phyloP scores from a whole-genome alignment of 2,888 invertebrate genomes.

The Leucoma salicis region DNA sequence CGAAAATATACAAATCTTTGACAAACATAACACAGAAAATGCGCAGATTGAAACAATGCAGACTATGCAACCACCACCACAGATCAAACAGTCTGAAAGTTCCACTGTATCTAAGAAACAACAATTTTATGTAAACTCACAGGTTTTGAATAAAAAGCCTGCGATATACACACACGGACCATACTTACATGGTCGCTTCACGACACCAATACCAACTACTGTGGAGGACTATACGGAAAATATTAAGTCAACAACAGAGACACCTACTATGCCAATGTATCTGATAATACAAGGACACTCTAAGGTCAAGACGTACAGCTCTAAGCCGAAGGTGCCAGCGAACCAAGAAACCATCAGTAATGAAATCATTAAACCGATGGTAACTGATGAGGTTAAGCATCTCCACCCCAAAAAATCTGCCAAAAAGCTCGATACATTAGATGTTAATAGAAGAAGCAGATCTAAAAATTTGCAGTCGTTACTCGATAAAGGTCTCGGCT shows the following conservation, averaged over 20 bases:
- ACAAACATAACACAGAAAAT: constrained; percentile 52
- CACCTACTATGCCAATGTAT: constrained; percentile 85
- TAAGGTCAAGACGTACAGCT: constrained; percentile 92
- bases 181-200: constrained; percentile 70
- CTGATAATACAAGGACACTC: constrained; percentile 93
- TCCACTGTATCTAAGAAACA: constrained; percentile 39
- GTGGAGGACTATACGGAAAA: constrained; percentile 47
- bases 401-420: constrained; percentile 72
- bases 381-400: constrained; percentile 81
- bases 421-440: constrained; percentile 52
- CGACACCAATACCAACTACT: constrained; percentile 75
- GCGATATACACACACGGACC: constrained; percentile 60
- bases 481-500: constrained; percentile 68
- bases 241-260: constrained; percentile 56
- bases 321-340: constrained; percentile 71
- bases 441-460: constrained; percentile 50
- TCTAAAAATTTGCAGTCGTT: constrained; percentile 65
- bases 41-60: constrained; percentile 78
- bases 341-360: constrained; percentile 63
- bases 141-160: constrained; percentile 44
- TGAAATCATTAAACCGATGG: constrained; percentile 76
- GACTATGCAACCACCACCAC: constrained; percentile 83
- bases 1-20: constrained; percentile 65
- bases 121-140: constrained; percentile 47
- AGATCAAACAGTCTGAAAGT: constrained; percentile 45